Evolutionary conservation across 2,888 invertebrate genomes (phyloP).

Genomic region (Leptinotarsa juncta): DNA sequence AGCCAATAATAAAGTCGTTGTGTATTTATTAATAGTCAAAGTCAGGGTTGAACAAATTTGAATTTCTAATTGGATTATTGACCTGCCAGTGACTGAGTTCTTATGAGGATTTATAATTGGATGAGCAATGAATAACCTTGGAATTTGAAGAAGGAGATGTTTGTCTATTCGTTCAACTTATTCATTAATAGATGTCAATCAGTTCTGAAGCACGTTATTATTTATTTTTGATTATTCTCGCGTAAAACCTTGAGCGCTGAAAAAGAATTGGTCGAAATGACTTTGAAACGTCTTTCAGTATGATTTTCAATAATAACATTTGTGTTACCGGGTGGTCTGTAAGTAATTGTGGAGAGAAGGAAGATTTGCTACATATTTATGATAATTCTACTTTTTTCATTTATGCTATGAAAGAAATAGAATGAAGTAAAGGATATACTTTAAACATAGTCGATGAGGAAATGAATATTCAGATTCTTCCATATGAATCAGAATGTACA

Average conservation of each 20-base stretch:
- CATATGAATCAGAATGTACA: no score
- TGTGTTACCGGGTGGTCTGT: no score
- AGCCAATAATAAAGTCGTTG: neutral
- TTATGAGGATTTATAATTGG: neutral
- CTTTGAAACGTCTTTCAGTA: no score
- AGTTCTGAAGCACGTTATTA: neutral
- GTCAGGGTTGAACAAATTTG: neutral
- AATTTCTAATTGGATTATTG: constrained; percentile 13
- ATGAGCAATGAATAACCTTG: constrained; percentile 1
- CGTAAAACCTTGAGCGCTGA: neutral
- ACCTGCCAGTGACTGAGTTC: neutral
- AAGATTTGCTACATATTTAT: no score
- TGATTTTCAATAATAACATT: no score
- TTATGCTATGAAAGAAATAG: no score
- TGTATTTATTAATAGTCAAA: neutral
- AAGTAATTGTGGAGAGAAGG: no score
- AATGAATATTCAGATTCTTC: no score
- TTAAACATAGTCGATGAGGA: no score
- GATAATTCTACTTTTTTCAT: no score
- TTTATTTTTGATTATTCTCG: neutral
- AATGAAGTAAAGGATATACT: no score
- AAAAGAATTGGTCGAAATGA: no score
- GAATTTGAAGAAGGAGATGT: neutral
- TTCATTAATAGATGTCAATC: neutral
- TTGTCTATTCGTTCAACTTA: neutral